Percentiles rank a stretch among this genome's conserved stretches.
These are phyloP conservation scores for Romanogobio albipinnatus DNA, from an alignment of 2,113 vertebrate genomes.

Conservation along the genomic window DNA sequence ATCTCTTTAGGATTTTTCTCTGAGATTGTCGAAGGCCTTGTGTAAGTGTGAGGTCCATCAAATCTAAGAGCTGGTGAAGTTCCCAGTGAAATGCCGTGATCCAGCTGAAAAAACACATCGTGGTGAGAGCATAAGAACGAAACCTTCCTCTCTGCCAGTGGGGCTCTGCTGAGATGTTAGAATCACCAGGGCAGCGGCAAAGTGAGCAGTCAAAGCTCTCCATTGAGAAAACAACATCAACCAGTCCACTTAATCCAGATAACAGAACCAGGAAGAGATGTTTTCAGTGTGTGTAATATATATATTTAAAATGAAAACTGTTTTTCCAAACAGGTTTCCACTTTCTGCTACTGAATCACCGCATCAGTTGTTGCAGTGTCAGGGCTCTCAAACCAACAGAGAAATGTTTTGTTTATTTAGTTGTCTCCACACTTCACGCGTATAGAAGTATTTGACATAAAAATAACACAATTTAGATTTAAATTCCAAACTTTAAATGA, in stretches of 20 bases:
- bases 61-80: conserved; percentile 77
- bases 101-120: conserved; percentile 90
- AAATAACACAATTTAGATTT: not conserved
- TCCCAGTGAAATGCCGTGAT: conserved; percentile 71
- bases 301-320: no score
- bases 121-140: conserved; percentile 62
- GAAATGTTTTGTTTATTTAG: not conserved
- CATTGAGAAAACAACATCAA: conserved; percentile 46
- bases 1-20: conserved; percentile 63
- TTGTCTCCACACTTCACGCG: not conserved
- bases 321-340: not conserved
- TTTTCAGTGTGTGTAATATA: no score
- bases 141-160: conserved; percentile 44
- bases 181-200: conserved; percentile 48
- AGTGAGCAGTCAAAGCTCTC: conserved; percentile 32
- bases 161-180: conserved; percentile 33
- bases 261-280: not conserved
- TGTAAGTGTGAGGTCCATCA: conserved; percentile 76
- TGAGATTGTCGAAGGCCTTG: conserved; percentile 17
- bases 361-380: not conserved
- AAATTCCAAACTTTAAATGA: not conserved
- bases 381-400: no score
- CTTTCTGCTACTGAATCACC: not conserved
- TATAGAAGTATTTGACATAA: not conserved
- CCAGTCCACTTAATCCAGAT: conserved; percentile 18